Base-by-base conservation (phyloP, 2,797 vertebrate species). In the Protosalanx chinensis region DNA sequence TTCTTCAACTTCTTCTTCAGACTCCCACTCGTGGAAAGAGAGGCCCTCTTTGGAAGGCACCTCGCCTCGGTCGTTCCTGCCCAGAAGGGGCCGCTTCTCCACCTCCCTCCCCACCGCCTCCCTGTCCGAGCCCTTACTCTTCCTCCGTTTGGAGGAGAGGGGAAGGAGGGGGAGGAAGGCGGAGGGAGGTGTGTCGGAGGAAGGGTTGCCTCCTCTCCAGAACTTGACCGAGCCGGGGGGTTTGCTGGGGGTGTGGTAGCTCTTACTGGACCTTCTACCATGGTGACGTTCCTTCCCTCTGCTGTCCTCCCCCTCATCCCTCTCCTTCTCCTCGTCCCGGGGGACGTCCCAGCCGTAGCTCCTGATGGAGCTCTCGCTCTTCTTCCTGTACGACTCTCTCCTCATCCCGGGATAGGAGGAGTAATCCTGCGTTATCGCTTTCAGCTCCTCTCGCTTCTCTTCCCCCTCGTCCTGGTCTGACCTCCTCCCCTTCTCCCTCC, bases 21-120 rank as follows among this genome's bases (percentile, higher is more conserved):
- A 92, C 59, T 92, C 92, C 92, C 92, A 93, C 76, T 92, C 90
- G 0, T 91, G 92, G 79, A 93, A 91, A 32, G 89, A 90, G 70
- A 92, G 69, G 2, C 88, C 89, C 64, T 93, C 91, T 82, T 91
- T 93, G 10, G 91, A 86, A 27, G 85, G 86, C 62, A 86, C 74
- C 71, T 90, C 88, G 5, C 80, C 79, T 86, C 88, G 87, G n/a
- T 79, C 89, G 2, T 81, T 78, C 0, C 88, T 81, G 33, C 87
- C 90, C 59, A 93, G 75, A 63, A 94, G 79, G 1, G 92, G 93
- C 1, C 89, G 89, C 72, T 75, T 91, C 57, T 94, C 93, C 61
- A 89, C 91, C 69, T 90, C 91, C 51, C 88, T 79, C 58, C 86
- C 91, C 3, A 71, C 66, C 29, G 79, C 81, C 67, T 92, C 92